phyloP scores from a whole-genome alignment of 64 coral and sea anemone species.

The Montipora cactus region DNA sequence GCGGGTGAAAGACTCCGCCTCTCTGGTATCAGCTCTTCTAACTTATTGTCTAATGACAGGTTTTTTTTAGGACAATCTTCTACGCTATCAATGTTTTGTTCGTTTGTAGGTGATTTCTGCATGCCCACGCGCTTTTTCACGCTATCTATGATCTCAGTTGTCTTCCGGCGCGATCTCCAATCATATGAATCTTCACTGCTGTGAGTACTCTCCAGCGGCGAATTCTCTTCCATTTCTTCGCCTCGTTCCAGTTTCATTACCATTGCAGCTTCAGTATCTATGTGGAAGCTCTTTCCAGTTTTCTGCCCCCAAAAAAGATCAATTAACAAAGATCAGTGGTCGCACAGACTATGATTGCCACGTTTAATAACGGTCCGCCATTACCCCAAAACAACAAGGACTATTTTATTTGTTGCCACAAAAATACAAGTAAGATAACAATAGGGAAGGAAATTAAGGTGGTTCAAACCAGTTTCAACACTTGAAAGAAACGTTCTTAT shows the following conservation, averaged over 20 bases:
- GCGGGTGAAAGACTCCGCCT: conserved; percentile 33
- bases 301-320: not conserved
- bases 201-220: not conserved
- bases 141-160: conserved; percentile 59
- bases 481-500: no score
- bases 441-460: no score
- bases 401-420: no score
- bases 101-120: not conserved
- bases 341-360: not conserved
- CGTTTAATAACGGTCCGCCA: not conserved
- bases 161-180: conserved; percentile 56
- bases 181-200: conserved; percentile 67
- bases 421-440: no score
- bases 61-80: not conserved
- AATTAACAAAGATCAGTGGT: not conserved
- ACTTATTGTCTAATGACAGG: conserved; percentile 33
- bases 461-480: no score
- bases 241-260: not conserved
- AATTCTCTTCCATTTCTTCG: not conserved
- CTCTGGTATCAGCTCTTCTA: conserved; percentile 48
- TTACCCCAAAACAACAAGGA: no score
- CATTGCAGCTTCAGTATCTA: not conserved
- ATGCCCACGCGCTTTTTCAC: conserved; percentile 60
- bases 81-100: not conserved
- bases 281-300: not conserved